phyloP scores from a whole-genome alignment of 1,140 invertebrate species.

The Zaprionus africanus region DNA sequence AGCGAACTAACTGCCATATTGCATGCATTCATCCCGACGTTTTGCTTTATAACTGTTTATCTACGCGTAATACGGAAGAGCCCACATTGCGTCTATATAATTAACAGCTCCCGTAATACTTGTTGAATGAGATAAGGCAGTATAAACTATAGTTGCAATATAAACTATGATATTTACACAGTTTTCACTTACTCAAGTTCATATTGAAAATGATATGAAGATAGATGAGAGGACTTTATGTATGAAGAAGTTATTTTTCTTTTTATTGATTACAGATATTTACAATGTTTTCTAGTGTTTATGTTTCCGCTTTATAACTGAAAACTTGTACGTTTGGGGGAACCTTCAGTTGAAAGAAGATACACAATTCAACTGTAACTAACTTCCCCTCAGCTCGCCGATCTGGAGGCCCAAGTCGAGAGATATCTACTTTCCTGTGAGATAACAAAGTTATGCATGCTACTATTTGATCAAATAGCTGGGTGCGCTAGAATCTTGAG shows the following conservation, averaged over 20 bases:
- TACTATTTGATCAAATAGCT: slow-evolving; percentile 9
- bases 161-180: background rate
- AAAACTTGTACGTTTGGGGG: background rate
- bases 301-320: slow-evolving; percentile 1
- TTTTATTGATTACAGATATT: background rate
- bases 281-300: background rate
- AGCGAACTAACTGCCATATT: background rate
- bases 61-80: slow-evolving; percentile 5
- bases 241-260: background rate
- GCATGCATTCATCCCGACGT: background rate
- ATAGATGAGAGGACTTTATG: background rate
- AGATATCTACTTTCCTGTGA: slow-evolving; percentile 12
- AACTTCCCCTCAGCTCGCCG: background rate
- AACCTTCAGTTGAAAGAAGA: background rate
- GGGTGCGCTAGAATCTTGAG: background rate
- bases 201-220: background rate
- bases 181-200: background rate
- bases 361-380: background rate
- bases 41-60: background rate
- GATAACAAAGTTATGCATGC: slow-evolving; percentile 1
- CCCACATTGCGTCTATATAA: slow-evolving; percentile 1
- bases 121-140: background rate
- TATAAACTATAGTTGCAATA: no score
- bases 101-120: background rate
- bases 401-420: background rate